Conservation (phyloP, 2,113 vertebrate species). For the Tringa solitaria region DNA sequence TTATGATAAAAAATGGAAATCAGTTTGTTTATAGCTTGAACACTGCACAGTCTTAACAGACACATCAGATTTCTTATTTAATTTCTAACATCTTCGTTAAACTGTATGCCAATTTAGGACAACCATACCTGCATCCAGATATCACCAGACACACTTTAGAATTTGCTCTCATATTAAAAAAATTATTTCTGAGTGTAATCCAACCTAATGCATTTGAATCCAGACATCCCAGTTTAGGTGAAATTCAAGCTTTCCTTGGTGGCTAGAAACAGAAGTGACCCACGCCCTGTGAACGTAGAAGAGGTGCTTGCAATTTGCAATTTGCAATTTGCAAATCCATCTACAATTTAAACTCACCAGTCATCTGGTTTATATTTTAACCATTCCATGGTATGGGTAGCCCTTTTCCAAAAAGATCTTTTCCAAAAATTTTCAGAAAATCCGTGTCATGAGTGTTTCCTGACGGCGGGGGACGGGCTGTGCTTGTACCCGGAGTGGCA, state of each 20-base stretch:
- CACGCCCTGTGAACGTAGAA: not conserved
- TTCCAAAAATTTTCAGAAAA: not conserved
- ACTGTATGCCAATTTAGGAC: not conserved
- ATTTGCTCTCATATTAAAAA: not conserved
- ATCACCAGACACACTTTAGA: not conserved
- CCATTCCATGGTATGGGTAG: not conserved
- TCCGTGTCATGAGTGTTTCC: not conserved
- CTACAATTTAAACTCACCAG: not conserved
- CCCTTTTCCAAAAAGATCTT: not conserved
- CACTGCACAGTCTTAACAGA: not conserved
- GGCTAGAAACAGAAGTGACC: not conserved
- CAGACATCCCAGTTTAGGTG: not conserved
- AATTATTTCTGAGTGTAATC: constrained; percentile 7
- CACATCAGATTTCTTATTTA: not conserved
- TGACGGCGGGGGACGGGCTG: not conserved
- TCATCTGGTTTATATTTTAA: not conserved
- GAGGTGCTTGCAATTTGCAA: not conserved
- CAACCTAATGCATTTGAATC: not conserved
- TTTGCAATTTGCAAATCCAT: not conserved
- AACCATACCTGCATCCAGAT: not conserved
- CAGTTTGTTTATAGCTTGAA: not conserved
- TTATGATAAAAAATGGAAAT: not conserved
- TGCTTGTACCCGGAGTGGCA: not conserved
- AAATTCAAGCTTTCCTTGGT: constrained; percentile 4
- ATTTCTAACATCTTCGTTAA: not conserved